A percentile compares a stretch with the other conserved stretches of the same genome.
phyloP scores from a whole-genome alignment of 2,797 vertebrate genomes.

The Cossypha niveicapilla region DNA sequence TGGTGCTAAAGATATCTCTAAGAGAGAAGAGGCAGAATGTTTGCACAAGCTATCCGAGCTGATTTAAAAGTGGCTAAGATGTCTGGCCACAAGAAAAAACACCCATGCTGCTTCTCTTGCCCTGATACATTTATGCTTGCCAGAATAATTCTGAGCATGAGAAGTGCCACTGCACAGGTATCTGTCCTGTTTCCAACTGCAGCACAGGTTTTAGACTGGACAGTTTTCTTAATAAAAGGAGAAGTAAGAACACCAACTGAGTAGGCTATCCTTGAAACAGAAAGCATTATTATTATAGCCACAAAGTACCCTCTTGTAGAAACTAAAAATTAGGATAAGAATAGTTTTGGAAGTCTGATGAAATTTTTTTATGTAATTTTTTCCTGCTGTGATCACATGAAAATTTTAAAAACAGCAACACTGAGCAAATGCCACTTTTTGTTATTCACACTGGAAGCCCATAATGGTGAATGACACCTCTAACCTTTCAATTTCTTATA shows the following conservation, averaged over 20 bases:
- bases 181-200: background rate
- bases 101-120: background rate
- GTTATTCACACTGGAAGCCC: conserved; percentile 25
- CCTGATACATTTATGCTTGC: background rate
- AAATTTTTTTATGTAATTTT: background rate
- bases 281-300: conserved; percentile 29
- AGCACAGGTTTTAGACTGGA: conserved; percentile 22
- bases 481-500: conserved; percentile 28
- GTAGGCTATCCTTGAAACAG: conserved; percentile 3
- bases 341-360: background rate
- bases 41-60: background rate
- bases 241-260: background rate
- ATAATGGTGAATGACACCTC: background rate
- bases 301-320: background rate
- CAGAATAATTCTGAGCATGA: conserved; percentile 18
- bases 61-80: background rate
- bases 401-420: background rate
- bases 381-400: background rate
- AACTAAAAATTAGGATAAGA: background rate
- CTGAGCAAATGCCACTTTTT: conserved; percentile 40
- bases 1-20: background rate
- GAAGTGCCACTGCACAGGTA: background rate
- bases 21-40: background rate
- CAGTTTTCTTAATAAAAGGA: background rate
- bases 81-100: background rate